Conservation (phyloP, 2,113 vertebrate genomes). For the Malurus cyaneus region DNA sequence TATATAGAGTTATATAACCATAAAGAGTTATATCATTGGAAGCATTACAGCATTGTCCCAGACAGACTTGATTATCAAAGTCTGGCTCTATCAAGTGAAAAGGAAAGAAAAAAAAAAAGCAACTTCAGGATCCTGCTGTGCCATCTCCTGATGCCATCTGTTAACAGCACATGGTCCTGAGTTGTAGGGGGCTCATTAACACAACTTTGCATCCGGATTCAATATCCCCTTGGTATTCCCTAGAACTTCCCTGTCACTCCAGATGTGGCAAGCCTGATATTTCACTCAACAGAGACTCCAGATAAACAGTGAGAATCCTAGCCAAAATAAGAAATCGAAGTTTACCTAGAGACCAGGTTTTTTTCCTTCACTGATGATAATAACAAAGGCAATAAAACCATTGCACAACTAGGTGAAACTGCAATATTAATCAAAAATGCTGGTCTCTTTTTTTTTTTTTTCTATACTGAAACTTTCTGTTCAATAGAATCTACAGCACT, state of each 20-base stretch:
- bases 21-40: slow-evolving; percentile 47
- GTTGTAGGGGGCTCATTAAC: background rate
- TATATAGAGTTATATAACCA: slow-evolving; percentile 53
- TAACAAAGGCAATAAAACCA: background rate
- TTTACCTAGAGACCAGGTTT: background rate
- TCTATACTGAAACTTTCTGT: background rate
- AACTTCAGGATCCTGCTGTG: background rate
- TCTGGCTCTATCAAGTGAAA: background rate
- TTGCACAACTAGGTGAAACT: background rate
- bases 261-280: background rate
- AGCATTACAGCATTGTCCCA: slow-evolving; percentile 49
- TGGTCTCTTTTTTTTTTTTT: background rate
- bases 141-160: background rate
- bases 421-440: background rate
- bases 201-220: background rate
- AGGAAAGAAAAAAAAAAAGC: background rate
- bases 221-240: background rate
- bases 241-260: background rate
- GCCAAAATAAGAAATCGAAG: background rate
- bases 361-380: background rate
- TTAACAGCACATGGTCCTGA: background rate
- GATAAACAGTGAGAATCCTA: background rate
- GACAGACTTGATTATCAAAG: slow-evolving; percentile 60
- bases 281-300: background rate
- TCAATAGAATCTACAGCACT: background rate